Evolutionary conservation across 53 echinoderm and acorn worm genomes (phyloP).

Genomic region (Mesocentrotus franciscanus): DNA sequence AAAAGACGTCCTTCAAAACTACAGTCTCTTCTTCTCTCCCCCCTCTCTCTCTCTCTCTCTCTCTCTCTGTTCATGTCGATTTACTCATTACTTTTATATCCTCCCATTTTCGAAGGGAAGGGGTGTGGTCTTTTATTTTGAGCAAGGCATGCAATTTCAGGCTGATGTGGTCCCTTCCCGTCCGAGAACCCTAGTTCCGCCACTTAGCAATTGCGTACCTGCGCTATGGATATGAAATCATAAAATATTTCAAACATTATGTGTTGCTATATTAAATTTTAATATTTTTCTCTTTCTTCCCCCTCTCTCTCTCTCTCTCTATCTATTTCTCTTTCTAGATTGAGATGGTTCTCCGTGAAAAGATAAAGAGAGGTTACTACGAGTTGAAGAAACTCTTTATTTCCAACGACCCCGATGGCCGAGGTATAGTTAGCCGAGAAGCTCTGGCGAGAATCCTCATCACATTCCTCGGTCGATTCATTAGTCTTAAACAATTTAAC

Average conservation of each 20-base stretch:
- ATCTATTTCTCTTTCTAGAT: conserved; percentile 63
- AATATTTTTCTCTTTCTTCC: too few species aligned
- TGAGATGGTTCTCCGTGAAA: conserved; percentile 89
- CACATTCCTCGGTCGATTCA: conserved; percentile 89
- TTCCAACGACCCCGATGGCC: conserved; percentile 93
- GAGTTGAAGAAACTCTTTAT: conserved; percentile 91
- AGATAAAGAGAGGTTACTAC: conserved; percentile 87
- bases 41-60: background rate
- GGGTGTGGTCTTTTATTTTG: too few species aligned
- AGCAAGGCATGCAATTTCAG: too few species aligned
- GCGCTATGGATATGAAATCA: too few species aligned
- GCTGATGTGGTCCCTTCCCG: too few species aligned
- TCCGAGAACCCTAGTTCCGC: too few species aligned
- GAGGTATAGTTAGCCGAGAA: conserved; percentile 87
- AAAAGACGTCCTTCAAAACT: background rate
- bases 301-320: too few species aligned
- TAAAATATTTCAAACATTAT: too few species aligned
- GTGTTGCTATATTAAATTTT: too few species aligned
- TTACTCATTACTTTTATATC: background rate
- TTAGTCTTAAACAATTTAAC: conserved; percentile 90
- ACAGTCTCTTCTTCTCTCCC: background rate
- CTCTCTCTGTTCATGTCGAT: too few species aligned
- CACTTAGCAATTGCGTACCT: too few species aligned
- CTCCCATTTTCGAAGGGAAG: background rate
- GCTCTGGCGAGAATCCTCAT: conserved; percentile 90